phyloP scores from a whole-genome alignment of 64 coral and sea anemone species.

The Dendrophyllia cribrosa region DNA sequence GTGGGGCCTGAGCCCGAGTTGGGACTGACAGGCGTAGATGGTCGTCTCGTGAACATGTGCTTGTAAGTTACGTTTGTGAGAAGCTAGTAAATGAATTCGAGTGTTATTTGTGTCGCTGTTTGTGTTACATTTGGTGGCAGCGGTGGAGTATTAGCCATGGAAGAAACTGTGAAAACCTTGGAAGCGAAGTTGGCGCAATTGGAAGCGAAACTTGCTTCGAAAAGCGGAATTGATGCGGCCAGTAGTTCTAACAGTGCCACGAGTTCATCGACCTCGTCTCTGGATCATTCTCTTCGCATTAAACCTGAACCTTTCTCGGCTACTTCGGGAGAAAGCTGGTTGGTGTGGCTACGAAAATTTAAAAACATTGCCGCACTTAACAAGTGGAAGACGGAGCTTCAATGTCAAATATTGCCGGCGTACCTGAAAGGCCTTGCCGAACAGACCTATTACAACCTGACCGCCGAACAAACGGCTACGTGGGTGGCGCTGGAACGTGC shows the following conservation, averaged over 20 bases:
- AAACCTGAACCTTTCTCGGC: not conserved
- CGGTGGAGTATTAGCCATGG: not conserved
- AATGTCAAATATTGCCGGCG: not conserved
- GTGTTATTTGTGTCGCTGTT: too few relatives aligned
- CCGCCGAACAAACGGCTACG: not conserved
- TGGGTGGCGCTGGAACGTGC: not conserved
- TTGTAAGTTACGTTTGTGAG: too few relatives aligned
- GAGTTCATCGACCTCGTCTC: not conserved
- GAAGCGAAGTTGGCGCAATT: slow-evolving; percentile 45
- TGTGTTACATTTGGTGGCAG: too few relatives aligned
- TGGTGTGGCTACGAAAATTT: slow-evolving; percentile 7
- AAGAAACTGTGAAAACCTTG: slow-evolving; percentile 40
- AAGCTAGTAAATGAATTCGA: too few relatives aligned
- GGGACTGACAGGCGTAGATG: too few relatives aligned
- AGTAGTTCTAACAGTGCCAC: not conserved
- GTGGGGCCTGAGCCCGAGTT: too few relatives aligned
- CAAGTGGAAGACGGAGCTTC: slow-evolving; percentile 15
- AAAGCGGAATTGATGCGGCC: not conserved
- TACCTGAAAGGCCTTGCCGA: slow-evolving; percentile 16
- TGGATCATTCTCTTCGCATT: not conserved
- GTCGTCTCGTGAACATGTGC: too few relatives aligned
- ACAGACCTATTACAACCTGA: slow-evolving; percentile 13
- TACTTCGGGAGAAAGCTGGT: not conserved
- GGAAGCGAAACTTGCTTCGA: slow-evolving; percentile 44
- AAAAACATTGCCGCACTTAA: not conserved